A percentile compares a stretch with the other conserved stretches of the same genome.
Conservation (phyloP, 2,113 vertebrate species). For the Mixornis gularis region DNA sequence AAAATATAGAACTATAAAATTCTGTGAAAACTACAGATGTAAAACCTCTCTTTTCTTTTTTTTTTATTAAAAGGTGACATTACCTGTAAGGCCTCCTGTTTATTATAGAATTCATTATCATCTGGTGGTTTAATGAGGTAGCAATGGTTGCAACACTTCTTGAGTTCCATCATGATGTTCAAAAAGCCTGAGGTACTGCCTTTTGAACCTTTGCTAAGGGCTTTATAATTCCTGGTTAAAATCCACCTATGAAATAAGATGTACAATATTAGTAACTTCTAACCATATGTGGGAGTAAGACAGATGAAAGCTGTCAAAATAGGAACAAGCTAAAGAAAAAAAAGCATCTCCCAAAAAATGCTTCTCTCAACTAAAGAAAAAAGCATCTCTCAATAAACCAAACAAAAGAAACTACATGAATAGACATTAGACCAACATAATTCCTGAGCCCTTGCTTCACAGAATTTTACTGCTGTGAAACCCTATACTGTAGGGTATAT, state of each 20-base stretch:
- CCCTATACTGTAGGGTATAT: neutral
- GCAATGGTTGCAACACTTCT: conserved; percentile 99
- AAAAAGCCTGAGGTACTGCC: conserved; percentile 98
- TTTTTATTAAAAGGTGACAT: neutral
- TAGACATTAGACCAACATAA: neutral
- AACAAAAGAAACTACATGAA: neutral
- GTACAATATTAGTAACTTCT: neutral
- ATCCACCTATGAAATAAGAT: conserved; percentile 82
- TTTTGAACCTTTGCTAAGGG: conserved; percentile 96
- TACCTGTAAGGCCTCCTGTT: conserved; percentile 94
- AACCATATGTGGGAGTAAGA: neutral
- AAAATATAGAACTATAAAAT: too few species aligned
- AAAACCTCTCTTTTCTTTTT: neutral
- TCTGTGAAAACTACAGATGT: neutral
- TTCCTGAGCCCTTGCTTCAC: neutral
- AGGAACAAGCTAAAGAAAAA: neutral
- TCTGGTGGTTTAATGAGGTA: conserved; percentile 98
- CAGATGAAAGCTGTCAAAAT: neutral
- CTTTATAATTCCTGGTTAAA: conserved; percentile 98
- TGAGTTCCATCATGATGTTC: conserved; percentile 99
- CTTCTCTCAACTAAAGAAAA: too few species aligned
- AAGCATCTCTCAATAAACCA: neutral
- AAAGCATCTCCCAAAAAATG: neutral
- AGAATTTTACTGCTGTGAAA: neutral
- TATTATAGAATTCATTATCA: conserved; percentile 91